phyloP scores from a whole-genome alignment of 2,797 vertebrate species.

The Pterois miles region DNA sequence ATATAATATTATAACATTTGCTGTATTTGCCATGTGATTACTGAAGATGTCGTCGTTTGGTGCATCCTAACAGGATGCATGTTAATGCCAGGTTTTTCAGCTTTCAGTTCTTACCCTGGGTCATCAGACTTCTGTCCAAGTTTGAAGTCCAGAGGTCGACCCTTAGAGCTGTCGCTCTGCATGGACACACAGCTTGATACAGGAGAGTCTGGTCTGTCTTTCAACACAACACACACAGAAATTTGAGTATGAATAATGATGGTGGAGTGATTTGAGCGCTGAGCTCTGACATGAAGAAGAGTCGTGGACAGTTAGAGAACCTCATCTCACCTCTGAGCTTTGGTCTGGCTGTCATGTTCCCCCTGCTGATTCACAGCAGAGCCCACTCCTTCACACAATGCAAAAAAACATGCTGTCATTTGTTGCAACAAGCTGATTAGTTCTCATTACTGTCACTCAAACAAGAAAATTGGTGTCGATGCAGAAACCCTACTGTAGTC shows the following conservation, averaged over 20 bases:
- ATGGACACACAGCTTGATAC: not conserved
- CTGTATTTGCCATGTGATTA: too few species aligned
- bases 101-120: not conserved
- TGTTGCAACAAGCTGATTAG: not conserved
- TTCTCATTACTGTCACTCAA: not conserved
- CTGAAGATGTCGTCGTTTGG: too few species aligned
- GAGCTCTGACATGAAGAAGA: not conserved
- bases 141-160: not conserved
- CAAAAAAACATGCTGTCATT: not conserved
- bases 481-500: too few species aligned
- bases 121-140: not conserved
- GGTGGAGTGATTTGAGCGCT: not conserved
- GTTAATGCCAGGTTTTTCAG: not conserved
- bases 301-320: not conserved
- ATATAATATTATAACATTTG: too few species aligned
- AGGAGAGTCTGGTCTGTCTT: not conserved
- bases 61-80: too few species aligned
- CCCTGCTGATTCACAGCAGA: not conserved
- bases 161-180: not conserved
- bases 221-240: not conserved
- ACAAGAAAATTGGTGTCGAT: not conserved
- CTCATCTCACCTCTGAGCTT: not conserved
- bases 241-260: not conserved
- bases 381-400: not conserved
- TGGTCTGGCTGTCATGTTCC: not conserved